Evolutionary conservation across 1,140 invertebrate genomes (phyloP).

Genomic region (Pseudomyrmex pallidus): DNA sequence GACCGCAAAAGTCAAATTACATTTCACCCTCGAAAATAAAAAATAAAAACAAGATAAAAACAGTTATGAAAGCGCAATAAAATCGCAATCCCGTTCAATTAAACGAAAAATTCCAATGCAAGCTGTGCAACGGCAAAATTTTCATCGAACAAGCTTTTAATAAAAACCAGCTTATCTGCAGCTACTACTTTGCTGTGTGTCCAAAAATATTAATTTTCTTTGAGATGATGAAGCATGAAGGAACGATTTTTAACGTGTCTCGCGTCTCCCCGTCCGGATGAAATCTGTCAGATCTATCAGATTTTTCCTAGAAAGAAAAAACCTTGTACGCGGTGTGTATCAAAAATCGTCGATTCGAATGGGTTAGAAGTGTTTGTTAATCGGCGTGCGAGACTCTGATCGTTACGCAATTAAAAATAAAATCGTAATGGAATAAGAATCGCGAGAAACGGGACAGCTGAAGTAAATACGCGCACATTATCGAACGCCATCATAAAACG

Average conservation of each 20-base stretch:
- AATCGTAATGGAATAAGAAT: no score
- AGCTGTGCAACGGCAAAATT: slow-evolving; percentile 14
- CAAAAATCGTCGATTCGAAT: slow-evolving; percentile 10
- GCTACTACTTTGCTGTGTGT: background rate
- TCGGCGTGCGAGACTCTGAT: no score
- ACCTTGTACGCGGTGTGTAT: slow-evolving; percentile 6
- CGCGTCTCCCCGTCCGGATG: background rate
- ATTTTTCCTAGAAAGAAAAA: slow-evolving; percentile 3
- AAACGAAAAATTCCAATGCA: slow-evolving; percentile 32
- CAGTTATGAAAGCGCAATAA: background rate
- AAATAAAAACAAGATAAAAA: background rate
- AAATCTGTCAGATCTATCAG: slow-evolving; percentile 42
- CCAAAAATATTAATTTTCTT: slow-evolving; percentile 12
- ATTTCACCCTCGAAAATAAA: background rate
- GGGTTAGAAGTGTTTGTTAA: no score
- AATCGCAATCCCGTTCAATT: background rate
- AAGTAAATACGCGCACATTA: no score
- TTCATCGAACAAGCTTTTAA: slow-evolving; percentile 10
- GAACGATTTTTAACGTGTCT: slow-evolving; percentile 17
- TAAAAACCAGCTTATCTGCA: background rate
- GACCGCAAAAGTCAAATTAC: background rate
- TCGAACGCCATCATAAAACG: no score
- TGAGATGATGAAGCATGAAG: background rate
- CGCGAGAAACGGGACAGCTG: no score
- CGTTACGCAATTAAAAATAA: no score